A percentile compares a stretch with the other conserved stretches of the same genome.
phyloP scores from a whole-genome alignment of 2,888 invertebrate species.

The Syrphus vitripennis region DNA sequence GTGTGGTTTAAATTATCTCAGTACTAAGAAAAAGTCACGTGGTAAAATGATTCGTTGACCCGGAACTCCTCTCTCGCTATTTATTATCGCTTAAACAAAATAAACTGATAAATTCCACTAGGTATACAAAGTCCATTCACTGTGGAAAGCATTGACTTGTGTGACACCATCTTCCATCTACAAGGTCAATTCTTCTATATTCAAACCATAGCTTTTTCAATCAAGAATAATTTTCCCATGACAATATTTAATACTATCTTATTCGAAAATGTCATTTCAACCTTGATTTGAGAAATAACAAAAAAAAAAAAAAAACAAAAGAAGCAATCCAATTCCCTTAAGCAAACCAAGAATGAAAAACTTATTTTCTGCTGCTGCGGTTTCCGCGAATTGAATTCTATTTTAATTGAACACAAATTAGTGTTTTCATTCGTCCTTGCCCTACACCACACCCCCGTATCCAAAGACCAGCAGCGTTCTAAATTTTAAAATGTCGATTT shows the following conservation, averaged over 20 bases:
- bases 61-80: conserved; percentile 32
- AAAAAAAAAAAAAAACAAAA: too few species aligned
- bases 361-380: conserved; percentile 8
- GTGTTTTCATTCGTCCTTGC: conserved; percentile 2
- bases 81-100: not conserved
- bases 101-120: not conserved
- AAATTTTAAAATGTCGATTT: conserved; percentile 51
- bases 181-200: not conserved
- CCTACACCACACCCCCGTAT: not conserved
- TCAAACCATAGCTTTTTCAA: not conserved
- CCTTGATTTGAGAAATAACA: not conserved
- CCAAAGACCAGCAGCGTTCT: not conserved
- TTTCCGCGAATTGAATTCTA: conserved; percentile 32
- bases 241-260: conserved; percentile 10
- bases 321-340: conserved; percentile 4
- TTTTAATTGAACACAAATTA: conserved; percentile 55
- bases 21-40: conserved; percentile 27
- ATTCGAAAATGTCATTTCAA: not conserved
- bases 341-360: conserved; percentile 15
- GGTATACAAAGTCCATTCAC: not conserved
- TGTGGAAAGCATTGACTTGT: not conserved
- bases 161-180: not conserved
- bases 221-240: not conserved
- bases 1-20: not conserved
- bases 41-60: conserved; percentile 53